Conservation (phyloP, 2,888 invertebrate species). For the Phalangium opilio region DNA sequence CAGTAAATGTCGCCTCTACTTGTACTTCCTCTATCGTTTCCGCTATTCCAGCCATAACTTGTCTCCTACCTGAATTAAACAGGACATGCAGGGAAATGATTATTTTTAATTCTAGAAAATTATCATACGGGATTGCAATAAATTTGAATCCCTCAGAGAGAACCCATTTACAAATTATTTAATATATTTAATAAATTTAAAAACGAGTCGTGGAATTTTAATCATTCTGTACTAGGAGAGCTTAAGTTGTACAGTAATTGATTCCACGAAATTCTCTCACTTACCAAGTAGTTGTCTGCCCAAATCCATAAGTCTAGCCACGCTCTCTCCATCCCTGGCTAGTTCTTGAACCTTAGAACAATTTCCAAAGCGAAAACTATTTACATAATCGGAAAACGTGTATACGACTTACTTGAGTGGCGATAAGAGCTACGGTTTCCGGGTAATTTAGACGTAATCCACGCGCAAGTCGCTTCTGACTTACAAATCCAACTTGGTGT, state of each 20-base stretch:
- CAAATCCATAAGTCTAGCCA: slow-evolving; percentile 26
- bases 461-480: slow-evolving; percentile 27
- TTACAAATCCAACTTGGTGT: slow-evolving; percentile 26
- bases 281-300: slow-evolving; percentile 27
- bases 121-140: too few species aligned
- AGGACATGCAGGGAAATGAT: too few species aligned
- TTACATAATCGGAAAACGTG: background rate
- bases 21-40: slow-evolving; percentile 27
- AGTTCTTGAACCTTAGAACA: slow-evolving; percentile 26
- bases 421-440: slow-evolving; percentile 28
- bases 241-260: too few species aligned
- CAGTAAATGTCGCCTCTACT: slow-evolving; percentile 29
- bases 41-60: slow-evolving; percentile 26
- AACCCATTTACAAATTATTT: too few species aligned
- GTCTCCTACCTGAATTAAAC: slow-evolving; percentile 25
- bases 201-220: too few species aligned
- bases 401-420: slow-evolving; percentile 24
- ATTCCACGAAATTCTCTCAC: too few species aligned
- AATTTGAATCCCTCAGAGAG: too few species aligned
- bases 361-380: too few species aligned
- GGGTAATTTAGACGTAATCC: slow-evolving; percentile 28
- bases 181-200: too few species aligned
- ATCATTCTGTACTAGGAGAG: too few species aligned
- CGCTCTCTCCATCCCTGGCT: slow-evolving; percentile 26
- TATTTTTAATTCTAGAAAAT: too few species aligned